These are phyloP conservation scores for Neoscelio sp. DNA, from an alignment of 2,888 invertebrate genomes.

Conservation along the genomic window DNA sequence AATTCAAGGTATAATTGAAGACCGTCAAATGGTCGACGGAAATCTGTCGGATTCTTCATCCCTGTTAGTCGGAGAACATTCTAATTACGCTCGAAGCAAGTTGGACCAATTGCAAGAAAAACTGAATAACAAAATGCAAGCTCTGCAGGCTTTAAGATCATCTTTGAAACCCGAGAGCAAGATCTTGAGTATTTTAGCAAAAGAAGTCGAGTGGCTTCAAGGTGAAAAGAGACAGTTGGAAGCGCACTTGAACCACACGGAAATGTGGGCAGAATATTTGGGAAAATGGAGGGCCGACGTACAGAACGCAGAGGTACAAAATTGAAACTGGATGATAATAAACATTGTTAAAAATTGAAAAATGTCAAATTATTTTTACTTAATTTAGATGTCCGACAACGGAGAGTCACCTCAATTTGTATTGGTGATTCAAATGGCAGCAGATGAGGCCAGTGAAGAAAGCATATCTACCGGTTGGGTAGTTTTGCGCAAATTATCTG, in stretches of 20 bases:
- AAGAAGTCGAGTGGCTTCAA: constrained; percentile 92
- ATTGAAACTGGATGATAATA: too few relatives aligned
- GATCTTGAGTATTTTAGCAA: constrained; percentile 90
- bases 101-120: constrained; percentile 93
- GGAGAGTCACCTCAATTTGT: constrained; percentile 90
- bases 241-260: constrained; percentile 93
- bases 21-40: constrained; percentile 76
- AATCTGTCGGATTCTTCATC: constrained; percentile 77
- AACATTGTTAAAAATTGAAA: constrained; percentile 1
- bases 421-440: constrained; percentile 90
- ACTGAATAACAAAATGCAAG: constrained; percentile 92
- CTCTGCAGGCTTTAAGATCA: constrained; percentile 91
- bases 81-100: constrained; percentile 92
- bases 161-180: constrained; percentile 93
- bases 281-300: constrained; percentile 95
- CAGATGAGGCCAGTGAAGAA: constrained; percentile 86
- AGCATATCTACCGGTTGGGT: constrained; percentile 88
- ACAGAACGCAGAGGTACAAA: constrained; percentile 91
- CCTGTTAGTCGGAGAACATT: constrained; percentile 91
- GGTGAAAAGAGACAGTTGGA: constrained; percentile 92
- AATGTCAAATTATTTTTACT: neutral
- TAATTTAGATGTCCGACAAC: constrained; percentile 85
- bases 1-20: constrained; percentile 77
- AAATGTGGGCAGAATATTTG: constrained; percentile 95
- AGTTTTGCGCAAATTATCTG: constrained; percentile 86